Base-by-base conservation (phyloP, 2,113 vertebrate species). In the Tonatia bakeri region DNA sequence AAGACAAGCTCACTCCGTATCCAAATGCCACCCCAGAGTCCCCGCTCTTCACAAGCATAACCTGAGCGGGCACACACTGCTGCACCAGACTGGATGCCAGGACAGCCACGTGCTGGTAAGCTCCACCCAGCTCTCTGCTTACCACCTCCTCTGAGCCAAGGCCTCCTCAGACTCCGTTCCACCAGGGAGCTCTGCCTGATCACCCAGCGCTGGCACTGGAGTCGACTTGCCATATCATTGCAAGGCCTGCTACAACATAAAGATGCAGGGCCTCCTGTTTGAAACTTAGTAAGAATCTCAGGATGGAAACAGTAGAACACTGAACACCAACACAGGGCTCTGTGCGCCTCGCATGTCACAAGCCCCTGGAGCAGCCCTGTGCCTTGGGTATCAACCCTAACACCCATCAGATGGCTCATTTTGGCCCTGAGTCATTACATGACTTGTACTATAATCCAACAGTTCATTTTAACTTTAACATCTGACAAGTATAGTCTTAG, bases 1-100 rank as follows among this genome's bases (percentile, higher is more conserved):
- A 10, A 24, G 24, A 12, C 1, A 76, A 33, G 43, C 38, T 19
- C 4, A 3, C 28, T 31, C 0, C 0, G 15, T 43, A 31, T 9
- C 8, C 90, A 45, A 6, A 47, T 7, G 36, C 56, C 82, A 47
- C 2, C 26, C 75, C 28, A 1, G 28, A 70, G 3, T 28, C 31
- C 14, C 8, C 1, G 7, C 19, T 56, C 72, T 50, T 33, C 50
- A 54, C 15, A 79, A 19, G 28, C 40, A 52, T 0, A 3, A 65
- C 52, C 94, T 73, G 15, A 82, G 77, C 33, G 10, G 36, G 28
- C 10, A 40, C 1, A 0, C 8, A 1, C 14, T 33, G 40, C 40
- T 69, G 36, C 20, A 0, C 47, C 26, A 26, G 36, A 26, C 75
- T 59, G 11, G 56, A 33, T 28, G 3, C 52, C 33, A 47, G 36